phyloP scores from a whole-genome alignment of 2,797 vertebrate species.

The Zalophus californianus region DNA sequence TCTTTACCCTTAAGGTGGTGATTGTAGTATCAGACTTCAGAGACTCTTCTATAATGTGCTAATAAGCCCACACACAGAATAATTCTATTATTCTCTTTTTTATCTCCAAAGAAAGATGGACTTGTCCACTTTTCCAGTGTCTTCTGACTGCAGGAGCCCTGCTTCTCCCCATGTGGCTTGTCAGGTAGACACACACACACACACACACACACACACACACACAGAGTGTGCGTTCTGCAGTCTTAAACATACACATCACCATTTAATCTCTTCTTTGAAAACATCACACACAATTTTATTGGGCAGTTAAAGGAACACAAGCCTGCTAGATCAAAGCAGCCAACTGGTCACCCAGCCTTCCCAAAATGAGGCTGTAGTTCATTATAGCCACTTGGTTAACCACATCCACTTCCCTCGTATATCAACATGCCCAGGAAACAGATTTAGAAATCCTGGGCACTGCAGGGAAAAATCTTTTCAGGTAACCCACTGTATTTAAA shows the following conservation, averaged over 20 bases:
- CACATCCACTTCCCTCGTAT: neutral
- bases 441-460: conserved; percentile 56
- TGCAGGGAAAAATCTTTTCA: conserved; percentile 61
- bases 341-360: conserved; percentile 58
- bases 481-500: conserved; percentile 68
- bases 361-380: neutral
- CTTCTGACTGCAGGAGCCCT: neutral
- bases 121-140: neutral
- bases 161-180: accelerated
- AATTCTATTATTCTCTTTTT: neutral
- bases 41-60: neutral
- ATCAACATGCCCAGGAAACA: conserved; percentile 60
- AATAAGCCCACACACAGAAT: neutral
- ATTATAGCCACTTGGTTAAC: neutral
- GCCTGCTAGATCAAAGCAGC: conserved; percentile 74
- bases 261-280: conserved; percentile 45
- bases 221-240: accelerated
- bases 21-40: neutral
- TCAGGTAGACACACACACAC: neutral
- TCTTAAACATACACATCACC: neutral
- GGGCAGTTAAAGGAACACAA: conserved; percentile 46
- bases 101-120: neutral
- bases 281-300: conserved; percentile 55
- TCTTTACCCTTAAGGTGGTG: neutral
- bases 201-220: neutral